A percentile compares a stretch with the other conserved stretches of the same genome.
Evolutionary conservation across 92 coral and sea anemone species (phyloP).

Genomic region (Palythoa heliodiscus): DNA sequence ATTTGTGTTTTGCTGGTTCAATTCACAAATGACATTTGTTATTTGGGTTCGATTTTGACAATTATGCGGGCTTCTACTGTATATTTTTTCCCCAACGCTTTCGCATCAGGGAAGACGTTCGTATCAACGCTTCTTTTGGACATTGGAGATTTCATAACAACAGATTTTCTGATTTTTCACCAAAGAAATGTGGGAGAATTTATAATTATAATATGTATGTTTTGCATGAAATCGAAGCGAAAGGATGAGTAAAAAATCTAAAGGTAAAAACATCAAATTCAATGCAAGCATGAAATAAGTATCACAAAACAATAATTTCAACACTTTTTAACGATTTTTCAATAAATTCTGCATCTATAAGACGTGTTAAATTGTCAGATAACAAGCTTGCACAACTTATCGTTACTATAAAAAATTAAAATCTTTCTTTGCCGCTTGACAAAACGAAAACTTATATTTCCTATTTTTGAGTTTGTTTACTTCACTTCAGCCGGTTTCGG

Average conservation of each 20-base stretch:
- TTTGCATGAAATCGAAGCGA: not conserved
- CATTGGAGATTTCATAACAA: not conserved
- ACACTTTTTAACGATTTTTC: not conserved
- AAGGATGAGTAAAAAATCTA: not conserved
- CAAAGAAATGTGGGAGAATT: not conserved
- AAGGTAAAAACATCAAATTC: not conserved
- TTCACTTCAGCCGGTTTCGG: not conserved
- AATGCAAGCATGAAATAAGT: not conserved
- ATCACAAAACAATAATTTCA: not conserved
- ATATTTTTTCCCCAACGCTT: not conserved
- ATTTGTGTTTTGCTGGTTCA: constrained; percentile 1
- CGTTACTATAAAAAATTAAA: not conserved
- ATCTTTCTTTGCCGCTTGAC: not conserved
- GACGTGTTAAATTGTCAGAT: too few species aligned
- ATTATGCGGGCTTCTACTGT: not conserved
- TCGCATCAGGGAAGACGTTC: too few species aligned
- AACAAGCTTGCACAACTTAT: not conserved
- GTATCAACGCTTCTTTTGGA: not conserved
- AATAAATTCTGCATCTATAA: not conserved
- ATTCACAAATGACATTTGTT: not conserved
- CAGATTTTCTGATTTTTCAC: not conserved
- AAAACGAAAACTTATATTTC: not conserved
- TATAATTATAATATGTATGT: not conserved
- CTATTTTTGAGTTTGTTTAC: not conserved
- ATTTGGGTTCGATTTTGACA: not conserved